Conservation (phyloP, 2,797 vertebrate species). For the Falco cherrug region DNA sequence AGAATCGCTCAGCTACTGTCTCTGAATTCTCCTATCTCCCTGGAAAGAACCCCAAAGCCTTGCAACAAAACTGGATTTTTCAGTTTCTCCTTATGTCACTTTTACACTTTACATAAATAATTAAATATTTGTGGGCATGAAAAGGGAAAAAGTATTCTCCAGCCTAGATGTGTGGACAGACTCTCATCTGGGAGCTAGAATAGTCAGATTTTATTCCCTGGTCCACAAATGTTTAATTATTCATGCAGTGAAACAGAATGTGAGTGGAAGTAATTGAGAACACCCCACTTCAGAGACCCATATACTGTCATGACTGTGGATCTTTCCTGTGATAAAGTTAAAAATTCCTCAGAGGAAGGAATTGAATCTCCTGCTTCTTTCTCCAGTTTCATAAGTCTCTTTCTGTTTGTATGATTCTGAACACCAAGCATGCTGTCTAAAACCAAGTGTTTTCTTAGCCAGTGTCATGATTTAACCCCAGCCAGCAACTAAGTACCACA, state of each 20-base stretch:
- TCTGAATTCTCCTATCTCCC: background rate
- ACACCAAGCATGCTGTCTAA: background rate
- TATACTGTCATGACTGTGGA: background rate
- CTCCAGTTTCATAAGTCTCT: background rate
- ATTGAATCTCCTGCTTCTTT: background rate
- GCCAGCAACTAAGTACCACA: too few relatives aligned
- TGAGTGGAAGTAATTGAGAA: background rate
- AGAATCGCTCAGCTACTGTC: background rate
- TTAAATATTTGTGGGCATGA: background rate
- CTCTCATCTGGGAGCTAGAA: background rate
- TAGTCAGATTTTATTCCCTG: background rate
- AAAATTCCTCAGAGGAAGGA: background rate
- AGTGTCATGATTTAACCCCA: too few relatives aligned
- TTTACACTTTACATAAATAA: background rate
- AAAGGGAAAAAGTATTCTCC: background rate
- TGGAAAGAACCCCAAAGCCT: background rate
- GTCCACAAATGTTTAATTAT: background rate
- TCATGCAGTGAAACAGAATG: background rate
- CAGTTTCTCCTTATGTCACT: background rate
- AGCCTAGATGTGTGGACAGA: rapidly evolving
- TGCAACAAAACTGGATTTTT: background rate
- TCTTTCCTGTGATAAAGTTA: background rate
- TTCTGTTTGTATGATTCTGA: background rate
- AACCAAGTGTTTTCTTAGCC: background rate
- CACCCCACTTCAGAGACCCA: background rate